Base-by-base conservation (phyloP, 2,113 vertebrate species). In the Nycticebus coucang region DNA sequence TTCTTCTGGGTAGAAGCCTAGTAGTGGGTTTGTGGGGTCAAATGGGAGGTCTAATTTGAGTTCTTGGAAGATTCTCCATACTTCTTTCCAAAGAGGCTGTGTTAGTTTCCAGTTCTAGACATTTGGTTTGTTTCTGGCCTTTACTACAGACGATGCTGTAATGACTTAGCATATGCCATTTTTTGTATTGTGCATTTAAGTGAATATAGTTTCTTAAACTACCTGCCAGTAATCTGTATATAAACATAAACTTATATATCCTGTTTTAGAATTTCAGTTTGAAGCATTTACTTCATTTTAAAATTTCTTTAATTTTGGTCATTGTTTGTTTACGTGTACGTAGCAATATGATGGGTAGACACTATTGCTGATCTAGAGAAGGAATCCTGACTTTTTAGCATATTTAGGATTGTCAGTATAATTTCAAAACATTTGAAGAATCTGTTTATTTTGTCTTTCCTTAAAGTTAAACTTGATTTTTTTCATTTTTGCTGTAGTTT, bases 291-390 rank as follows among this genome's bases (percentile, higher is more conserved):
- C 50, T 88, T 83, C 37, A 72, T 74, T 72, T 62, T 79, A 41
- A 80, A 72, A n/a, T 74, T 82, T 83, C 37, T 83, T 83, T 83
- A 50, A 37, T 50, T 92, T 82, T 77, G 82, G 66, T 82, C 53
- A 69, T 30, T 68, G 19, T 33, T 33, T 37, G 11, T 91, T 86
- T 91, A 45, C 66, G 71, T 55, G 28, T 71, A 64, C 13, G 35
- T 18, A 37, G 19, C 75, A 72, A 62, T 91, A 37, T 66, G 66
- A 72, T 72, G 72, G 21, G 64, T 33, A 79, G 33, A 78, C 30
- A 37, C 64, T 80, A 11, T 21, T 62, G 19, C 72, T 91, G 60
- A 69, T 85, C 41, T 11, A 41, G 62, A 37, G 18, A 69, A 55
- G 13, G 45, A 26, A 66, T 33, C 22, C 30, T 71, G 62, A 64